Evolutionary conservation across 2,113 vertebrate genomes (phyloP), one percentile per base, ranked within the genome.

Genomic region (Bagarius yarrelli): DNA sequence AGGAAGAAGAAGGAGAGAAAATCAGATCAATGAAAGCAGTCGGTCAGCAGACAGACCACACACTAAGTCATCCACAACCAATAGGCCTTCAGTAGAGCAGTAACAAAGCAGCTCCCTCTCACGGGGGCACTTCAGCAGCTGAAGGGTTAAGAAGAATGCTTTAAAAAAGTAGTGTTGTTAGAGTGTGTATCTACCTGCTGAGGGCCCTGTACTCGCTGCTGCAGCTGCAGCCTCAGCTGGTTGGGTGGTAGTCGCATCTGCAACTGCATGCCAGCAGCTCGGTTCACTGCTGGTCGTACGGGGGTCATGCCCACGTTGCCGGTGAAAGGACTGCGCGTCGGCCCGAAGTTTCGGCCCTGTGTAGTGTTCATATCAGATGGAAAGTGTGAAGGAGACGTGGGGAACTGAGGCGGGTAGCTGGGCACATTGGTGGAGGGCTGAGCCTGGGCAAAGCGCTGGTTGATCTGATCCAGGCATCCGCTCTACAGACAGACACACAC

Each of bases 211-310:
- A 98, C 87, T 14, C 96, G 91, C 87, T 98, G 97, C 82, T 98
- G 97, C 59, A 98, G 93, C 87, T 98, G 97, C 71, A 96, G 93
- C 23, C 96, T 93, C 53, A 98, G 91, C 67, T 98, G 96, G 81
- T 97, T 97, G 18, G 96, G 94, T 8, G 96, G 94, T 70, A 97
- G 92, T 40, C 96, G 90, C 76, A 96, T 91, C 61, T 94, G 95
- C 76, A 93, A 87, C 85, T 92, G 92, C 3, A 93, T 87, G 2
- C 93, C 94, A 0, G 94, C 94, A 5, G 95, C 89, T 55, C 95
- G 90, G 83, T 27, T 88, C 76, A 95, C 82, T 0, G 90, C 88
- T 0, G 94, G 95, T 36, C 95, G 90, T 50, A 94, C 89, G 8
- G 93, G 8, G 80, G 30, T 94, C 83, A 96, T 88, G 53, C 88